Evolutionary conservation across 2,113 vertebrate species (phyloP), one percentile per base, ranked within the genome.

Genomic region (Engystomops pustulosus): DNA sequence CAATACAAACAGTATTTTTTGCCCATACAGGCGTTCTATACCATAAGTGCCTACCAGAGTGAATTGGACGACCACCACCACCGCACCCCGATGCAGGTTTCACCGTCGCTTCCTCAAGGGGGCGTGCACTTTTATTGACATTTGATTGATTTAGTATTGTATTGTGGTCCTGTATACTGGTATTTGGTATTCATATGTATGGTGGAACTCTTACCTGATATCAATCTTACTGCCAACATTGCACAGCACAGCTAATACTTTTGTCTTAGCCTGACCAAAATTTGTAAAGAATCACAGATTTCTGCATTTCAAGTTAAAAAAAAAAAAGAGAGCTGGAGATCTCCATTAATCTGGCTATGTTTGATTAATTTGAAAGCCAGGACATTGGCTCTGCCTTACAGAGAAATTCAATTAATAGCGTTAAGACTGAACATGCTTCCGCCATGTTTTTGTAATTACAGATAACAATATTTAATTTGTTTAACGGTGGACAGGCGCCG

Each of bases 371-470:
- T 85, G 75, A 87, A 78, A 78, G 45, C 71, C 76, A 15, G 15
- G 41, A 88, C 36, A 87, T 36, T 8, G 2, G 86, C 55, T 27
- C 25, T 55, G 65, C 83, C 76, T 88, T 90, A 78, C 72, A 79
- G 0, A 71, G 71, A 36, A 20, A 85, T 80, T 77, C 88, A 83
- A 85, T 72, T 79, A 78, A 87, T 44, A 77, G 80, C 65, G 86
- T 2, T 49, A 71, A 23, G 86, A 49, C 51, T 80, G 81, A 53
- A 34, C 23, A 30, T 18, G 85, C 36, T 30, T 78, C 44, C 58
- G 79, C 79, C 75, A 8, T 74, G 81, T 76, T 4, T 44, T 44
- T 80, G 23, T 67, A 86, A 49, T 41, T 80, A 87, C 23, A 86
- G n/a, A 69, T 80, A 80, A 69, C 62, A 81, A 72, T 60, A 45